Conservation (phyloP, 1,140 invertebrate species). For the Coboldia fuscipes region DNA sequence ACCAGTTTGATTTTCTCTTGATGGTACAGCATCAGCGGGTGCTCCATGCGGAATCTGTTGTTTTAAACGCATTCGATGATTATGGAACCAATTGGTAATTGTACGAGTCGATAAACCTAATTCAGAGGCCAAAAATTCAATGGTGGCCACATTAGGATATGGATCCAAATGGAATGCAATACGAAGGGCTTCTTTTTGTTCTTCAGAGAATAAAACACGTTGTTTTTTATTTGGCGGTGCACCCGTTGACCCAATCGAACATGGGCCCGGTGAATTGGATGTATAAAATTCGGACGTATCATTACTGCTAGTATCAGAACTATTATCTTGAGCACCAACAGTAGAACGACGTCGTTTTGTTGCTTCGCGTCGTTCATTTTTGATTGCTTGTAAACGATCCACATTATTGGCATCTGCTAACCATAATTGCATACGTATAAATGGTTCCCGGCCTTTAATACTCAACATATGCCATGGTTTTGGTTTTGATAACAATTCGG, state of each 20-base stretch:
- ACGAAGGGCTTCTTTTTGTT: constrained; percentile 90
- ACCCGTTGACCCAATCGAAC: constrained; percentile 24
- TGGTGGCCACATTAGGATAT: constrained; percentile 86
- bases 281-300: constrained; percentile 78
- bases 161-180: constrained; percentile 87
- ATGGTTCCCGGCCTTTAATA: constrained; percentile 93
- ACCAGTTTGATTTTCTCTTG: constrained; percentile 37
- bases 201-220: constrained; percentile 87
- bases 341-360: constrained; percentile 66
- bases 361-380: constrained; percentile 74
- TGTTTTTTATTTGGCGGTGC: constrained; percentile 72
- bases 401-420: constrained; percentile 85
- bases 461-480: constrained; percentile 99
- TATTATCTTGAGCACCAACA: constrained; percentile 57
- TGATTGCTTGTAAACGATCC: constrained; percentile 63
- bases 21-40: constrained; percentile 39
- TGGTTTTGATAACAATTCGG: constrained; percentile 89
- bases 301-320: constrained; percentile 66
- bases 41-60: constrained; percentile 59
- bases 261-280: constrained; percentile 54
- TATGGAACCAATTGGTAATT: constrained; percentile 99
- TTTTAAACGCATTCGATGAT: constrained; percentile 95
- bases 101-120: constrained; percentile 82
- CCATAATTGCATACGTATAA: constrained; percentile 97
- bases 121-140: constrained; percentile 84